Base-by-base conservation (phyloP, 2,797 vertebrate species). In the Syndactyla subalaris region DNA sequence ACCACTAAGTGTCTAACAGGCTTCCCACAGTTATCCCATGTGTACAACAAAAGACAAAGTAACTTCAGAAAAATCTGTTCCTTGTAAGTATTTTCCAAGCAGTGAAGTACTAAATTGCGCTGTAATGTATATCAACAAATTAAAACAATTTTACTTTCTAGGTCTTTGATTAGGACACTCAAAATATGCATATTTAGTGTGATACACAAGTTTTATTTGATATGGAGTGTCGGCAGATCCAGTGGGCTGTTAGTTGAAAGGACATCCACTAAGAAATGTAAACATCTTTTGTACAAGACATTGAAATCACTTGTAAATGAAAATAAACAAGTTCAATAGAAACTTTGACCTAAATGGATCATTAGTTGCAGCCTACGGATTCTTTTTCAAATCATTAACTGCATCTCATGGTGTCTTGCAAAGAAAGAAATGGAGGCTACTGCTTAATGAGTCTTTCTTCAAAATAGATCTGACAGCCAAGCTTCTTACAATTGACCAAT, bases 371-470 rank as follows among this genome's bases (percentile, higher is more conserved):
- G 88, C 65, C 93, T 92, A 78, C 63, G 79, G 85, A 94, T 89
- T 92, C 71, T 96, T 96, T 88, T 95, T 94, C 89, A 93, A 96
- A 57, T 95, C 94, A 39, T 97, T 97, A 97, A 93, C 85, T 94
- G 63, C 7, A 7, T 72, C 90, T 96, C 88, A 52, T 3, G 8
- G 73, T 85, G 91, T 93, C 89, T 96, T 93, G 74, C 92, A 70
- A 83, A 65, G 62, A 89, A 89, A 85, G 72, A 94, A 95, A 87
- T 61, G 46, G 70, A 89, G 78, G 55, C n/a, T 84, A 62, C 46
- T 87, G 65, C 86, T 94, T 98, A 97, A 98, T 97, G 96, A 97
- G 88, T 73, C 63, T 96, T 97, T 95, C 81, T 94, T 97, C 95
- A 93, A 95, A 94, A 94, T 46, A 94, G 88, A 93, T 97, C 88